phyloP scores from a whole-genome alignment of 2,113 vertebrate genomes.

The Ancistrus triradiatus region DNA sequence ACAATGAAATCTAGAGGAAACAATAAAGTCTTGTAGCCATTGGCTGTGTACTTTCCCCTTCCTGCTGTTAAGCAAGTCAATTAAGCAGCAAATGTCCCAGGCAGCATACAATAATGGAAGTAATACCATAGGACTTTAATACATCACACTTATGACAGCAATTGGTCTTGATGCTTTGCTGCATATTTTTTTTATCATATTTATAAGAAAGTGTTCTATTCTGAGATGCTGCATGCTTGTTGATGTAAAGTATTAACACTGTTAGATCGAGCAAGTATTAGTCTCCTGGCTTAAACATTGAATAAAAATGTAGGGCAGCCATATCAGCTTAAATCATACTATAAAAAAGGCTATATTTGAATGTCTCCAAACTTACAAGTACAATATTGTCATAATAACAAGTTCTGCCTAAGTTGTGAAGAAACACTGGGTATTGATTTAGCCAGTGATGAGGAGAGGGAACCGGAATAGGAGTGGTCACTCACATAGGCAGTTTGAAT shows the following conservation, averaged over 20 bases:
- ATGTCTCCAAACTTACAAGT: no score
- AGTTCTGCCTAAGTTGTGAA: no score
- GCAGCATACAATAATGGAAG: constrained; percentile 62
- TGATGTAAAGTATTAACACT: not conserved
- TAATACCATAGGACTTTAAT: constrained; percentile 63
- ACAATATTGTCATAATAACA: no score
- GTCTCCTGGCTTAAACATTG: not conserved
- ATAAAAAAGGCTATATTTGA: no score
- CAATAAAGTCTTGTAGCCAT: constrained; percentile 39
- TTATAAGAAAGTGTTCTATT: not conserved
- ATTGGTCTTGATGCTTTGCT: constrained; percentile 63
- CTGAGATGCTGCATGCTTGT: not conserved
- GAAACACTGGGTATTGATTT: not conserved
- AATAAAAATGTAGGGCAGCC: no score
- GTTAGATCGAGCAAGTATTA: not conserved
- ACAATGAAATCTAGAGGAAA: constrained; percentile 48
- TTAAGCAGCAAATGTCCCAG: constrained; percentile 74
- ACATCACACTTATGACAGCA: constrained; percentile 68
- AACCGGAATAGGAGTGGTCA: no score
- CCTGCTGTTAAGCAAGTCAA: constrained; percentile 62
- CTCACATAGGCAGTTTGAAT: no score
- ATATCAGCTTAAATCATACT: no score
- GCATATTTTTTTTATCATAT: constrained; percentile 11
- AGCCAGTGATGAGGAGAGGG: no score
- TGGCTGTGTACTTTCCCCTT: constrained; percentile 55